Evolutionary conservation across 2,888 invertebrate species (phyloP).

Genomic region (Odontocolon sp.): DNA sequence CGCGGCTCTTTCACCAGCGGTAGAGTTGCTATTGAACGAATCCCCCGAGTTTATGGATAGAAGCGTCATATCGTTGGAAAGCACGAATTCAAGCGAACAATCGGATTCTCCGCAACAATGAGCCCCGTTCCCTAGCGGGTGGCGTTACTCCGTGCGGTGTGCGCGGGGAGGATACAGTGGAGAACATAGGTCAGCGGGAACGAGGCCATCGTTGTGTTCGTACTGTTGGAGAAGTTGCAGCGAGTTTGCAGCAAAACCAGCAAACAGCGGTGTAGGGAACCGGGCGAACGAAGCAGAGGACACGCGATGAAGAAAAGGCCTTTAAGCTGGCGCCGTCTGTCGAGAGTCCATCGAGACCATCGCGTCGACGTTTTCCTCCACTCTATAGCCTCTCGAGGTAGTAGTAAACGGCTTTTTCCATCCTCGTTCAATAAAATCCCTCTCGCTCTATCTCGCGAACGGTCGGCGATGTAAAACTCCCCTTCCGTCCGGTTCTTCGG

Average conservation of each 20-base stretch:
- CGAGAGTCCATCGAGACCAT: slow-evolving; percentile 51
- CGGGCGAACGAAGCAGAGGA: slow-evolving; percentile 6
- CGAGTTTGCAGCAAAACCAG: background rate
- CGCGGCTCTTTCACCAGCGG: too few species aligned
- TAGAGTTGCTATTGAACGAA: slow-evolving; percentile 14
- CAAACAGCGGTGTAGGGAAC: background rate
- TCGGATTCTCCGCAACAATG: slow-evolving; percentile 38
- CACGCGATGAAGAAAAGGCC: slow-evolving; percentile 27
- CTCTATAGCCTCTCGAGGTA: slow-evolving; percentile 43
- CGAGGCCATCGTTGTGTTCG: slow-evolving; percentile 54
- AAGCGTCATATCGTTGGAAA: slow-evolving; percentile 27
- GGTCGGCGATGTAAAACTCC: too few species aligned
- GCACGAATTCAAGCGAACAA: slow-evolving; percentile 50
- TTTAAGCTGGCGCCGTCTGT: slow-evolving; percentile 61
- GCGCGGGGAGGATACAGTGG: slow-evolving; percentile 53
- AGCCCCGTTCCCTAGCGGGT: background rate
- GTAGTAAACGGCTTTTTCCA: too few species aligned
- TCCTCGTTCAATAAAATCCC: too few species aligned
- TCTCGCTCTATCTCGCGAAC: slow-evolving; percentile 29
- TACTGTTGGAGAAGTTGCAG: background rate
- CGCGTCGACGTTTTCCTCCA: slow-evolving; percentile 29
- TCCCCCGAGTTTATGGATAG: background rate
- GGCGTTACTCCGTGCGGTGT: background rate
- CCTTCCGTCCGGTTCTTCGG: too few species aligned
- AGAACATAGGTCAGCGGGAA: slow-evolving; percentile 59